Evolutionary conservation across 2,113 vertebrate genomes (phyloP).

Genomic region (Heterocephalus glaber): DNA sequence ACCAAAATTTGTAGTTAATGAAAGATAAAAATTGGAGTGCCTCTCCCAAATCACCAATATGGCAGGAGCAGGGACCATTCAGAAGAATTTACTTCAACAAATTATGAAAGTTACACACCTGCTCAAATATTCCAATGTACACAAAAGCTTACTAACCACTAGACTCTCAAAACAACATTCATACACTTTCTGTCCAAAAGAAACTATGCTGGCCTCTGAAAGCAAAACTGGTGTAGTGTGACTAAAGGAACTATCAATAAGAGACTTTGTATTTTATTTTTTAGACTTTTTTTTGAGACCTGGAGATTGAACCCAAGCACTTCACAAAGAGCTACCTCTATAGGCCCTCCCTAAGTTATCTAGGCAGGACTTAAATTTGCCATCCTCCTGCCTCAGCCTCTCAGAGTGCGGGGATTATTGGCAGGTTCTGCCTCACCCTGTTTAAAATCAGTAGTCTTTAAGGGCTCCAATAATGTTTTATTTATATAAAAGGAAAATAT

Average conservation of each 20-base stretch:
- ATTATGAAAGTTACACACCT: not conserved
- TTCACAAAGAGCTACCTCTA: no score
- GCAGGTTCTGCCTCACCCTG: no score
- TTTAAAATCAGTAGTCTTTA: not conserved
- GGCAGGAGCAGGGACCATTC: not conserved
- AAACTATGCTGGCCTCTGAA: not conserved
- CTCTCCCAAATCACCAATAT: not conserved
- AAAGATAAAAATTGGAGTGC: not conserved
- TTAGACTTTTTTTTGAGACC: no score
- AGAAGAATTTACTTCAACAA: constrained; percentile 8
- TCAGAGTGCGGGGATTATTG: no score
- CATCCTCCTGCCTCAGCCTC: no score
- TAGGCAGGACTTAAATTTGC: no score
- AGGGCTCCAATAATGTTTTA: not conserved
- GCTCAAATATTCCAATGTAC: not conserved
- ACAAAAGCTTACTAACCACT: not conserved
- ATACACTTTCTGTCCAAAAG: not conserved
- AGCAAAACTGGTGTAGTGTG: not conserved
- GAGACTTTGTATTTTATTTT: no score
- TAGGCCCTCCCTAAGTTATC: no score
- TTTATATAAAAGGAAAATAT: not conserved
- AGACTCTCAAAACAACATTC: not conserved
- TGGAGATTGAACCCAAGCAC: no score
- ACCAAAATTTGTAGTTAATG: not conserved
- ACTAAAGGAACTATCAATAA: not conserved